These are phyloP conservation scores for Caenorhabditis plicata DNA, from an alignment of 2,888 invertebrate species.

Conservation along the genomic window DNA sequence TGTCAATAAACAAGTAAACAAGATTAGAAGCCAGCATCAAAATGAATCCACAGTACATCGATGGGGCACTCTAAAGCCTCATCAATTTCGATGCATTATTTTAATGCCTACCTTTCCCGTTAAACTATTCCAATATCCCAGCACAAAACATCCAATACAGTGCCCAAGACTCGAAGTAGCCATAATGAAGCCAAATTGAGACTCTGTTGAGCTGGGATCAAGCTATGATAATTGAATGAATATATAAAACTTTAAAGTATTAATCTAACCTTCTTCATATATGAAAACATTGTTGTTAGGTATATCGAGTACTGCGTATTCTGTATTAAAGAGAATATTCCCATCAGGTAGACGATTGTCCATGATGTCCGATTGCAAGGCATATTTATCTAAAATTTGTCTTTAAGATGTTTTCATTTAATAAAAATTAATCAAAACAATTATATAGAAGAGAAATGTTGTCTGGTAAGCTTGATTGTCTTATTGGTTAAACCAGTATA, in stretches of 20 bases:
- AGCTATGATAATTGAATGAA: background rate
- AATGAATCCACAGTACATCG: conserved; percentile 24
- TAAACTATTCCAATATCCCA: conserved; percentile 27
- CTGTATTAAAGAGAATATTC: conserved; percentile 26
- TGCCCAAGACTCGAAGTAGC: conserved; percentile 27
- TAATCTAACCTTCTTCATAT: conserved; percentile 20
- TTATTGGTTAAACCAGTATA: too few species aligned
- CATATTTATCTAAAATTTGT: too few species aligned
- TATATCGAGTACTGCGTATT: conserved; percentile 33
- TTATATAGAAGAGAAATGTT: too few species aligned
- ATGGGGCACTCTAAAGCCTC: conserved; percentile 11
- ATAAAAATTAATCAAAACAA: too few species aligned
- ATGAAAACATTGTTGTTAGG: conserved; percentile 26
- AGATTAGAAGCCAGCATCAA: conserved; percentile 29
- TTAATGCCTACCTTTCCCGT: conserved; percentile 3
- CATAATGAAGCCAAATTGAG: conserved; percentile 27
- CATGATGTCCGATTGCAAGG: conserved; percentile 21
- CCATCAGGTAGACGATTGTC: conserved; percentile 25
- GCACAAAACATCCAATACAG: conserved; percentile 25
- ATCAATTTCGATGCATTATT: background rate
- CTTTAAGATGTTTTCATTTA: too few species aligned
- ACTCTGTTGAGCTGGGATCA: conserved; percentile 9
- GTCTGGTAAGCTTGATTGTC: too few species aligned
- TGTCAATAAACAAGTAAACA: conserved; percentile 20
- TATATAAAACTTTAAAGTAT: background rate